phyloP scores from a whole-genome alignment of 2,113 vertebrate species.

The Macroglossus sobrinus region DNA sequence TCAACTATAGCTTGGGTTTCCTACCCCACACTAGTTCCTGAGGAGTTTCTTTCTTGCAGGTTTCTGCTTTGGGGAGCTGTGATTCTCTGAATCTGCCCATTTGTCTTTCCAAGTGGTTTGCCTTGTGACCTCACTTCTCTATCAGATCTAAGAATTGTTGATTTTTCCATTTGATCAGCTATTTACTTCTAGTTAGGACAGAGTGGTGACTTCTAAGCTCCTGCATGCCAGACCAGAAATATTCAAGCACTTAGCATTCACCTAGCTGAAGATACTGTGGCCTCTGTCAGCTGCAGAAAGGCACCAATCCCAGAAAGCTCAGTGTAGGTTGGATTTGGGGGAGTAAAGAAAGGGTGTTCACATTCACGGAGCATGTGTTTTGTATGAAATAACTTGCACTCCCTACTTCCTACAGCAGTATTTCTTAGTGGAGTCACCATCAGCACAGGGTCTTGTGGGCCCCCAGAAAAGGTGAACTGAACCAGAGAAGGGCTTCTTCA shows the following conservation, averaged over 20 bases:
- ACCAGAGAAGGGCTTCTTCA: not conserved
- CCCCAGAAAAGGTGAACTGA: not conserved
- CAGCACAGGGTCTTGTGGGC: accelerated
- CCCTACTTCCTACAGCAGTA: not conserved
- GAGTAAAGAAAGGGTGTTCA: not conserved
- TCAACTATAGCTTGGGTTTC: not conserved
- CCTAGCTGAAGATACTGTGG: not conserved
- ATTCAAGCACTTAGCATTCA: not conserved
- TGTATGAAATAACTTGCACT: not conserved
- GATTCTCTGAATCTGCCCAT: not conserved
- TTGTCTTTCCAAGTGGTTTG: not conserved
- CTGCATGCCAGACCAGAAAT: not conserved
- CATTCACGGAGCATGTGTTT: not conserved
- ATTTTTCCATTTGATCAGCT: not conserved
- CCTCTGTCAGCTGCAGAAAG: not conserved
- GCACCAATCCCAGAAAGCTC: not conserved
- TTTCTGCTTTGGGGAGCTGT: not conserved
- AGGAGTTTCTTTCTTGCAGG: not conserved
- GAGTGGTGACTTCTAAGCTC: not conserved
- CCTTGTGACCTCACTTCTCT: not conserved
- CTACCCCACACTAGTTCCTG: not conserved
- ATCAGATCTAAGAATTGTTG: not conserved
- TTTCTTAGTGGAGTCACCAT: not conserved
- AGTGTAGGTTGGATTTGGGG: not conserved
- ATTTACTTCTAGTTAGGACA: not conserved